A percentile compares a stretch with the other conserved stretches of the same genome.
phyloP scores from a whole-genome alignment of 1,140 invertebrate species.

The Drosophila nikananu region DNA sequence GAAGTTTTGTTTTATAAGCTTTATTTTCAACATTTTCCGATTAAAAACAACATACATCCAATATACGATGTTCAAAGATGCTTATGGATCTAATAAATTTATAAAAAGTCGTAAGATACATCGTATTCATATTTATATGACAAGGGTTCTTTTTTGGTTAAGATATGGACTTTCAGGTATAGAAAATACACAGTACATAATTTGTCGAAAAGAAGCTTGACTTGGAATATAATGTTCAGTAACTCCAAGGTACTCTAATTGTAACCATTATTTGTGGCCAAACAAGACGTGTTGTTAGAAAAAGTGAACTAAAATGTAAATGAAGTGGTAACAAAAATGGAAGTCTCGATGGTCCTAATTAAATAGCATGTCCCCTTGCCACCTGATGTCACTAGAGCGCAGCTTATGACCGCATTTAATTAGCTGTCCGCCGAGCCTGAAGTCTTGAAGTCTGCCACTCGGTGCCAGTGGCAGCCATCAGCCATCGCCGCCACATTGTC shows the following conservation, averaged over 20 bases:
- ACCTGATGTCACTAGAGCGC: constrained; percentile 10
- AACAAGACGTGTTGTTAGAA: neutral
- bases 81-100: no score
- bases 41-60: no score
- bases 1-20: no score
- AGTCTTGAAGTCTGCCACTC: constrained; percentile 37
- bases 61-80: no score
- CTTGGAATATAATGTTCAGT: neutral
- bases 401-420: constrained; percentile 46
- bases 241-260: neutral
- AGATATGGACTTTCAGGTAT: no score
- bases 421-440: constrained; percentile 40
- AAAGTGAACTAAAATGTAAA: neutral
- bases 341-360: constrained; percentile 11
- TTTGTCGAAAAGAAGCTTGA: no score
- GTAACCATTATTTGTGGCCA: neutral
- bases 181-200: neutral
- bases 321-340: neutral
- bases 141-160: no score
- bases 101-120: no score
- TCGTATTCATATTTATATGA: no score
- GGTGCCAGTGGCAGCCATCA: constrained; percentile 44
- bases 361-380: neutral
- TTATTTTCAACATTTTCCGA: no score
- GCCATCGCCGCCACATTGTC: constrained; percentile 48